Conservation (phyloP, 1,140 invertebrate genomes). For the Latrodectus geometricus region DNA sequence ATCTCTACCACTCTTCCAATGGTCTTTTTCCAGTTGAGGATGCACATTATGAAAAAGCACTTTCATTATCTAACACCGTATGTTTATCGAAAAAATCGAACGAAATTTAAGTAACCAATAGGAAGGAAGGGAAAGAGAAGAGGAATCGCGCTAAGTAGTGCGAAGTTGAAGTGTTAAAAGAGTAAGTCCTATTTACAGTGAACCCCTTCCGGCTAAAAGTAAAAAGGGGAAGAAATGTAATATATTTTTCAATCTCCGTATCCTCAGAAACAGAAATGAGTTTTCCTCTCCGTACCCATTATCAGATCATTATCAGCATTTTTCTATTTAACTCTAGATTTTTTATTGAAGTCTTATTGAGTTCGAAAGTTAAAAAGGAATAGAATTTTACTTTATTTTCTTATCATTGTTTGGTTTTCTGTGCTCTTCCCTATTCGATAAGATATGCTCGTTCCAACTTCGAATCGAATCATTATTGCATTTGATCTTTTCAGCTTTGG, state of each 20-base stretch:
- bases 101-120: background rate
- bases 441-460: too few species aligned
- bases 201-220: background rate
- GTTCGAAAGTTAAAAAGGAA: background rate
- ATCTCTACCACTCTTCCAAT: background rate
- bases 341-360: background rate
- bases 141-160: background rate
- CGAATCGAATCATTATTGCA: too few species aligned
- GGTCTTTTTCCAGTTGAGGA: background rate
- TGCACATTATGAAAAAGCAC: slow-evolving; percentile 4
- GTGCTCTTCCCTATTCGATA: too few species aligned
- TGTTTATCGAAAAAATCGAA: slow-evolving; percentile 32
- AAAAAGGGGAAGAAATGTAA: background rate
- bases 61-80: slow-evolving; percentile 9
- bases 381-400: too few species aligned
- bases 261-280: background rate
- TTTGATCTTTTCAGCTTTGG: too few species aligned
- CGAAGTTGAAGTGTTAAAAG: background rate
- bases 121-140: background rate
- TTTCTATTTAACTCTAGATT: background rate
- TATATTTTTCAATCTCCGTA: background rate
- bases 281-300: background rate
- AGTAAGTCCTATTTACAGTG: background rate
- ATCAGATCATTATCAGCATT: slow-evolving; percentile 1
- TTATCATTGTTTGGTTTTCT: too few species aligned